Evolutionary conservation across 2,797 vertebrate genomes (phyloP).

Genomic region (Hoplostethus atlanticus): DNA sequence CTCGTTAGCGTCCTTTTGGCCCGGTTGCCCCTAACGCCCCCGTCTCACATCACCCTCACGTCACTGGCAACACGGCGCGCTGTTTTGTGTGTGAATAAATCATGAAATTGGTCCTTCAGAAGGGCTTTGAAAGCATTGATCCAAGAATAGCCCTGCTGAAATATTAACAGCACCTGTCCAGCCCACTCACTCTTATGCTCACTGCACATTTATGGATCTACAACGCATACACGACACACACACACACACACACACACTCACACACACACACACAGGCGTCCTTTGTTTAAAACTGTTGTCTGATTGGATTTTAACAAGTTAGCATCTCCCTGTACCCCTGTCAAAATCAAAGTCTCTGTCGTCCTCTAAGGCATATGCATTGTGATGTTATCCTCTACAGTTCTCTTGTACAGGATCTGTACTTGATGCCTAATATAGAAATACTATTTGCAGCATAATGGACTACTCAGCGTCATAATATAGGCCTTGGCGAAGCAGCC

Average conservation of each 20-base stretch:
- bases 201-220: constrained; percentile 80
- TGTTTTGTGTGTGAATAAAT: constrained; percentile 86
- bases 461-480: no score
- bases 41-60: constrained; percentile 45
- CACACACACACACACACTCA: neutral
- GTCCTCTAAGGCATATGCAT: neutral
- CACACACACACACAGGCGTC: neutral
- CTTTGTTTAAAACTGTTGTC: constrained; percentile 5
- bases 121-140: constrained; percentile 87
- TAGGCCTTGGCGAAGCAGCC: neutral
- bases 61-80: constrained; percentile 58
- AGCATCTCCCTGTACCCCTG: neutral
- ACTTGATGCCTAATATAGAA: neutral
- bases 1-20: neutral
- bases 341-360: neutral
- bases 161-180: constrained; percentile 84
- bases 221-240: constrained; percentile 52
- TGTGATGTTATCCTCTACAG: neutral
- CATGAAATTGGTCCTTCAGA: constrained; percentile 87
- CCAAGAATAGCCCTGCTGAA: constrained; percentile 90
- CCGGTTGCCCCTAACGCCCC: neutral
- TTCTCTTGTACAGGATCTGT: neutral
- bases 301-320: neutral
- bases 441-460: neutral
- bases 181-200: constrained; percentile 77